Evolutionary conservation across 2,797 vertebrate genomes (phyloP).

Genomic region (Scolopax rusticola): DNA sequence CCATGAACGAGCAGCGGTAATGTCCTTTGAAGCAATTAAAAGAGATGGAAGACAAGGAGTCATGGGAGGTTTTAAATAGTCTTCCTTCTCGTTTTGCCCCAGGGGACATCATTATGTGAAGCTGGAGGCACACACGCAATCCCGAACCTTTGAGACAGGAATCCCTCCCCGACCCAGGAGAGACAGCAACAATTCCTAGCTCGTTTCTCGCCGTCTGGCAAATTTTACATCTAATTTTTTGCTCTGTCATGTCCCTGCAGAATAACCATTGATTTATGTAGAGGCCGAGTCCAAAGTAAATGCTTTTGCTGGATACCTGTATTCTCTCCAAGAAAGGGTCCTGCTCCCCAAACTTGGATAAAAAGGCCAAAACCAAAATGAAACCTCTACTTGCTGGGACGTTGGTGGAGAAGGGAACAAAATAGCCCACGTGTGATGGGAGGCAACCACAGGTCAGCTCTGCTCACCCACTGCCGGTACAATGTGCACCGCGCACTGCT

Average conservation of each 20-base stretch:
- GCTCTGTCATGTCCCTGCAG: background rate
- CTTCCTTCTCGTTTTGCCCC: background rate
- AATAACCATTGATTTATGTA: slow-evolving; percentile 42
- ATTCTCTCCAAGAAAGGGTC: slow-evolving; percentile 37
- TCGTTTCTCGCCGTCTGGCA: slow-evolving; percentile 30
- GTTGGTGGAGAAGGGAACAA: background rate
- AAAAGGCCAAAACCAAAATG: background rate
- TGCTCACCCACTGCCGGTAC: background rate
- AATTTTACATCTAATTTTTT: slow-evolving; percentile 45
- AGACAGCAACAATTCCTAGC: background rate
- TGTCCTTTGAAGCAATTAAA: slow-evolving; percentile 1
- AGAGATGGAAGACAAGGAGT: background rate
- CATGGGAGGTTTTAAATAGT: background rate
- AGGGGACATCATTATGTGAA: background rate
- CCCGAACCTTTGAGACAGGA: slow-evolving; percentile 34
- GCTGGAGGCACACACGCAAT: background rate
- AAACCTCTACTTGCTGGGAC: background rate
- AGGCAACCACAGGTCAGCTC: background rate
- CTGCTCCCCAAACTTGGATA: background rate
- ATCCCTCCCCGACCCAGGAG: slow-evolving; percentile 6
- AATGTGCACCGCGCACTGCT: rapidly evolving
- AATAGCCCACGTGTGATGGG: background rate
- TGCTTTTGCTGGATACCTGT: slow-evolving; percentile 32
- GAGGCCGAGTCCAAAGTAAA: background rate
- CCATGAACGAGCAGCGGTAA: rapidly evolving